Percentiles rank a stretch among this genome's conserved stretches.
phyloP scores from a whole-genome alignment of 2,797 vertebrate genomes.

The Leucoraja ocellata region DNA sequence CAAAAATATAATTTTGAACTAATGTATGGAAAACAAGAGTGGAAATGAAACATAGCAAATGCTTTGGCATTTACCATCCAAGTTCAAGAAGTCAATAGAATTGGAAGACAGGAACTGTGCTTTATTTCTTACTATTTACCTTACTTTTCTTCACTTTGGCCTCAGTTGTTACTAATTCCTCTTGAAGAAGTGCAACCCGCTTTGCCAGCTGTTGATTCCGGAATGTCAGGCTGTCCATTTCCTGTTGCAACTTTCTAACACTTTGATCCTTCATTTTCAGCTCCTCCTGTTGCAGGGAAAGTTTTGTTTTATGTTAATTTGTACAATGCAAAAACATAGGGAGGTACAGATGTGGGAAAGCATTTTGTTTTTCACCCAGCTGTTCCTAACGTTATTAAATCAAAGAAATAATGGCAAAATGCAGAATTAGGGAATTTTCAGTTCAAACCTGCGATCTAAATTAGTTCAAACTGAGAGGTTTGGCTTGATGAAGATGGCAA shows the following conservation, averaged over 20 bases:
- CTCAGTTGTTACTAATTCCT: constrained; percentile 78
- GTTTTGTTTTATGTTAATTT: background rate
- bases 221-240: constrained; percentile 97
- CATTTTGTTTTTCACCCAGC: no score
- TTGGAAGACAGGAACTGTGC: background rate
- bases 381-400: background rate
- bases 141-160: constrained; percentile 82
- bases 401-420: background rate
- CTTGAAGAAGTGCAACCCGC: constrained; percentile 90
- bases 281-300: constrained; percentile 69
- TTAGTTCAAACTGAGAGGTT: background rate
- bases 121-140: constrained; percentile 52
- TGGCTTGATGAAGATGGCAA: no score
- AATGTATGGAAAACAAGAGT: background rate
- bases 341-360: background rate
- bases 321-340: background rate
- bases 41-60: background rate
- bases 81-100: background rate
- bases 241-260: constrained; percentile 87
- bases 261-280: constrained; percentile 93
- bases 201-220: constrained; percentile 93
- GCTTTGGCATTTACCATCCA: background rate
- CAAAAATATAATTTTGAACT: background rate
- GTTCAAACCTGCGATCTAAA: background rate
- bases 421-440: background rate